These are phyloP conservation scores for Megalurothrips usitatus DNA, from an alignment of 2,888 invertebrate genomes.

Conservation along the genomic window DNA sequence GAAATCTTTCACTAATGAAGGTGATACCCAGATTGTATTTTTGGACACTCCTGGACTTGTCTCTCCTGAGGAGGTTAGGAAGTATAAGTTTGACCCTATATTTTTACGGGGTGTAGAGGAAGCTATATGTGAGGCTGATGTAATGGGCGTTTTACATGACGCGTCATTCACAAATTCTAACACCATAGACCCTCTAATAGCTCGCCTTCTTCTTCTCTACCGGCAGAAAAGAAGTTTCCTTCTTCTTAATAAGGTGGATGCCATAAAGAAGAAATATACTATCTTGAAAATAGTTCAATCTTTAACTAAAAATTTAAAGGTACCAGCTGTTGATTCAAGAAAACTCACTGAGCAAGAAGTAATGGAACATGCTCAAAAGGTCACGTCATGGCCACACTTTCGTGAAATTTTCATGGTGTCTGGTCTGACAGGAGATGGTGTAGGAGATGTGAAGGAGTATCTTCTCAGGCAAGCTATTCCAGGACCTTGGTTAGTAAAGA, in stretches of 20 bases:
- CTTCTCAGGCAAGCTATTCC: constrained; percentile 62
- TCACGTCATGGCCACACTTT: constrained; percentile 69
- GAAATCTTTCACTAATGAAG: constrained; percentile 66
- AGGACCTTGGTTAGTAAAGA: constrained; percentile 62
- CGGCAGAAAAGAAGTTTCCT: constrained; percentile 59
- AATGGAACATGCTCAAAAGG: constrained; percentile 34
- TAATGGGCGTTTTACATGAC: constrained; percentile 85
- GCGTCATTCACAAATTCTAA: constrained; percentile 65
- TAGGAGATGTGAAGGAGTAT: constrained; percentile 68
- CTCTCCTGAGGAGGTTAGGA: constrained; percentile 60
- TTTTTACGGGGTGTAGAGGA: constrained; percentile 58
- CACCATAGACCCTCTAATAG: constrained; percentile 62
- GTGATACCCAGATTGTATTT: constrained; percentile 82
- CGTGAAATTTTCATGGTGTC: constrained; percentile 89
- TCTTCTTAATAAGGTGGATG: constrained; percentile 62
- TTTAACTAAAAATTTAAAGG: constrained; percentile 55
- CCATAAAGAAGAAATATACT: constrained; percentile 63
- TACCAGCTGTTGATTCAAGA: background rate
- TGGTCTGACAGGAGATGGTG: constrained; percentile 68
- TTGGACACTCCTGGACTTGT: constrained; percentile 92
- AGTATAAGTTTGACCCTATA: constrained; percentile 57
- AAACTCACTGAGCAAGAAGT: constrained; percentile 28
- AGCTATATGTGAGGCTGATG: constrained; percentile 65
- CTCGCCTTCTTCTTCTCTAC: constrained; percentile 62
- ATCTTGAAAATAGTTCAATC: constrained; percentile 66